Evolutionary conservation across 2,113 vertebrate species (phyloP).

Genomic region (Gopherus flavomarginatus): DNA sequence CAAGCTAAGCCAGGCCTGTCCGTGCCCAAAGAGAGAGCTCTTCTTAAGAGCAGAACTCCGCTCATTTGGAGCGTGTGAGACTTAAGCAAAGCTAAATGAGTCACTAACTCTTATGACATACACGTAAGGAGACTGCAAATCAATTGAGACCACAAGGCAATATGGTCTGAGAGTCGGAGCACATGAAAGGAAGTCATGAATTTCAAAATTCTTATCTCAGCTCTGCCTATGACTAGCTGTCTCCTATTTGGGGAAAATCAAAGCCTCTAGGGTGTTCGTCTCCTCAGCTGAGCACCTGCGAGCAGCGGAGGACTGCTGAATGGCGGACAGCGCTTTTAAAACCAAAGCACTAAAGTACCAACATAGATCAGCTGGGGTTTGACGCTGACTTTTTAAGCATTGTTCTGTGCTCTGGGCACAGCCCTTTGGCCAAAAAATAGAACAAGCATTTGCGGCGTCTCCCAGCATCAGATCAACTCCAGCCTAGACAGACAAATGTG

Average conservation of each 20-base stretch:
- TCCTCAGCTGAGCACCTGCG: not conserved
- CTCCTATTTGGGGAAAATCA: not conserved
- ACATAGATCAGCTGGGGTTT: fast-evolving
- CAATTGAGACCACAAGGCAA: not conserved
- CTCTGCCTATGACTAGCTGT: not conserved
- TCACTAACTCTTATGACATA: not conserved
- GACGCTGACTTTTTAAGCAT: fast-evolving
- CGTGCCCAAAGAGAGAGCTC: not conserved
- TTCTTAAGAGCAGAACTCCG: not conserved
- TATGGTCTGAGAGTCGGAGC: not conserved
- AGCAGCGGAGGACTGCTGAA: not conserved
- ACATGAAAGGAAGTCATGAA: not conserved
- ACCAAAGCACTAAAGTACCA: not conserved
- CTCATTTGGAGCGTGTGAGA: not conserved
- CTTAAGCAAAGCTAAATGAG: not conserved
- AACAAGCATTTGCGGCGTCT: fast-evolving
- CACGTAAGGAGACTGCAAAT: not conserved
- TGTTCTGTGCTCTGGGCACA: fast-evolving
- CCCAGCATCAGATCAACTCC: fast-evolving
- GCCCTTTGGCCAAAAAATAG: not conserved
- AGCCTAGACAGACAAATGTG: fast-evolving
- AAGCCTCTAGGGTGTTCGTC: not conserved
- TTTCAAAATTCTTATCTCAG: not conserved
- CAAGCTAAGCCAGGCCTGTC: not conserved
- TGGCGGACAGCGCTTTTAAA: not conserved